Evolutionary conservation across 2,113 vertebrate species (phyloP).

Genomic region (Phoenicopterus ruber): DNA sequence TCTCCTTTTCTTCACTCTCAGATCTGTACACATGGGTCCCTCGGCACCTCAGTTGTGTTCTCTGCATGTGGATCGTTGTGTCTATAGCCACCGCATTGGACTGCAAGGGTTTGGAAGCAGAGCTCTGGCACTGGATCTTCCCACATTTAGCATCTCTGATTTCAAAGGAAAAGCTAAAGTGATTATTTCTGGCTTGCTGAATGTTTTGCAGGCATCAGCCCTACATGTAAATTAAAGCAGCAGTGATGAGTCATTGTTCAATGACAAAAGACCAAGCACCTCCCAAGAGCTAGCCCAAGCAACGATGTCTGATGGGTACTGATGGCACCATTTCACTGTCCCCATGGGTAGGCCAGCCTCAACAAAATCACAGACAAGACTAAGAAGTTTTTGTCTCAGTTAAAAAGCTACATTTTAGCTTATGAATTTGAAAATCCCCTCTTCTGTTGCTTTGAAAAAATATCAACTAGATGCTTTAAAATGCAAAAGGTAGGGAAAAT

Average conservation of each 20-base stretch:
- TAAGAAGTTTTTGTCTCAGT: background rate
- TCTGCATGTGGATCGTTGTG: slow-evolving; percentile 77
- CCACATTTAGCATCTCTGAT: slow-evolving; percentile 90
- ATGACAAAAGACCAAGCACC: background rate
- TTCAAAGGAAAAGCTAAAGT: background rate
- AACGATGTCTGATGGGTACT: background rate
- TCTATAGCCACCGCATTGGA: slow-evolving; percentile 89
- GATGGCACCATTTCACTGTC: background rate
- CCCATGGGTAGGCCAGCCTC: background rate
- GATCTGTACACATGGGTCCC: slow-evolving; percentile 89
- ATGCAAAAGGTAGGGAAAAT: background rate
- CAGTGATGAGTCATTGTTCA: background rate
- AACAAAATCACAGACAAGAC: background rate
- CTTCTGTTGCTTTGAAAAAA: background rate
- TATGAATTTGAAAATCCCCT: background rate
- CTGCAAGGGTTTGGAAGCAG: slow-evolving; percentile 82
- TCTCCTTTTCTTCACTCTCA: slow-evolving; percentile 81
- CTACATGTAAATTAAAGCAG: background rate
- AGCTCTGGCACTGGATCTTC: slow-evolving; percentile 92
- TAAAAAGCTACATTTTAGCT: background rate
- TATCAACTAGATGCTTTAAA: background rate
- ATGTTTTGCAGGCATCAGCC: background rate
- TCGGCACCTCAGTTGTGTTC: slow-evolving; percentile 75
- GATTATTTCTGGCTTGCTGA: background rate
- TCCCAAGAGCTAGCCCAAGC: background rate